Base-by-base conservation (phyloP, 2,888 invertebrate genomes). In the Drosophila lacicola region DNA sequence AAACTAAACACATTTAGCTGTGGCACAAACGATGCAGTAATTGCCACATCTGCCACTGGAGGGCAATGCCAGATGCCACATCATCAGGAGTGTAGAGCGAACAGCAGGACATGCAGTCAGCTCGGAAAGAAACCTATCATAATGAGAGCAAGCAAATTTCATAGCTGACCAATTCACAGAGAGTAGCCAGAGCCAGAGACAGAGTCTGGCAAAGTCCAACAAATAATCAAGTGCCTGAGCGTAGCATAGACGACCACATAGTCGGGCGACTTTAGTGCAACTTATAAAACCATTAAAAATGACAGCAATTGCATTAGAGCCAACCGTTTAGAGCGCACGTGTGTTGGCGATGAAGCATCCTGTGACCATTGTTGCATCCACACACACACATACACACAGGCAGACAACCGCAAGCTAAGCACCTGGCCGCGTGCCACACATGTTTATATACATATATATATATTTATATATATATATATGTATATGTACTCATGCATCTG, bases 241-340 rank as follows among this genome's bases (percentile, higher is more conserved):
- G 36, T 46, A 49, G 46, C 53, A 46, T 19, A 44, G n/a, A 21
- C 41, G 29, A 45, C 53, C 64, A n/a, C 34, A 41, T 49, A 57
- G 56, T 39, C 65, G 29, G 46, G 1, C 6, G 34, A 49, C 14
- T 36, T 65, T 58, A 51, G 34, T 72, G 82, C 80, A 86, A 81
- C 82, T 74, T 86, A 87, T 78, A 87, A 84, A 84, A 84, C 79
- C 82, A 89, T 88, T 88, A 73, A 75, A 78, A 74, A 78, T 71
- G 78, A 71, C 82, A 75, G 85, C 71, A 89, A 85, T 78, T 79
- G 85, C 74, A 72, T 87, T 79, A 68, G 50, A 49, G 65, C 56
- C 55, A 62, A 61, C 75, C 61, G 75, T 70, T 79, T 64, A 64
- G 62, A 44, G 47, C 33, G 19, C 29, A 54, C 55, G 50, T 50